Base-by-base conservation (phyloP, 1,140 invertebrate species). In the Ganaspis sp. region DNA sequence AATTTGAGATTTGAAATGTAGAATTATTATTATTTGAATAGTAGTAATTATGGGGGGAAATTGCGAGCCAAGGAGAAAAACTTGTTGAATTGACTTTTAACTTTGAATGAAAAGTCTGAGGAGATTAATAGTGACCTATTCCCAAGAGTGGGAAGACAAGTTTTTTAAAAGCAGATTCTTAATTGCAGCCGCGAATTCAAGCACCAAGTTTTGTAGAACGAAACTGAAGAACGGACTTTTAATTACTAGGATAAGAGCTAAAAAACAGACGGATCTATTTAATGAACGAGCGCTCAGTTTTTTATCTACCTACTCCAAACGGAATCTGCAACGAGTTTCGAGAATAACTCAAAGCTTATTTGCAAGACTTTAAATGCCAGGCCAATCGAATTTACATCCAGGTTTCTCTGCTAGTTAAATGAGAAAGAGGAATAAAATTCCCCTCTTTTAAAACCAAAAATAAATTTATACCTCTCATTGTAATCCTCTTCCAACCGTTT, bases 11-110 rank as follows among this genome's bases (percentile, higher is more conserved):
- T n/a, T n/a, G n/a, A n/a, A n/a, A n/a, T n/a, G n/a, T n/a, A n/a
- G n/a, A n/a, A n/a, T n/a, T n/a, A n/a, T n/a, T n/a, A 45, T 45
- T 49, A 49, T 49, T 49, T n/a, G 15, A 49, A 49, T 40, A 49
- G 45, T 49, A n/a, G 5, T 49, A 49, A 49, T 49, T 8, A 49
- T 17, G 45, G 4, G n/a, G 15, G 17, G 17, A 49, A 49, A n/a
- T 49, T 49, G 4, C 17, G 45, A 49, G 45, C 8, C n/a, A 49
- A 8, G 12, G 17, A 49, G 3, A 49, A n/a, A 45, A 49, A 49
- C 45, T 49, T 49, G 45, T 49, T 49, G 45, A 49, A 49, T 49
- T 49, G 45, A 49, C 45, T 49, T 49, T 49, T 49, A 49, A 49
- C 45, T 49, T 49, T 49, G 45, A 49, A 49, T 49, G 45, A 49